Percentiles rank a stretch among this genome's conserved stretches.
Evolutionary conservation across 2,888 invertebrate genomes (phyloP).

Genomic region (Pyrgus malvae): DNA sequence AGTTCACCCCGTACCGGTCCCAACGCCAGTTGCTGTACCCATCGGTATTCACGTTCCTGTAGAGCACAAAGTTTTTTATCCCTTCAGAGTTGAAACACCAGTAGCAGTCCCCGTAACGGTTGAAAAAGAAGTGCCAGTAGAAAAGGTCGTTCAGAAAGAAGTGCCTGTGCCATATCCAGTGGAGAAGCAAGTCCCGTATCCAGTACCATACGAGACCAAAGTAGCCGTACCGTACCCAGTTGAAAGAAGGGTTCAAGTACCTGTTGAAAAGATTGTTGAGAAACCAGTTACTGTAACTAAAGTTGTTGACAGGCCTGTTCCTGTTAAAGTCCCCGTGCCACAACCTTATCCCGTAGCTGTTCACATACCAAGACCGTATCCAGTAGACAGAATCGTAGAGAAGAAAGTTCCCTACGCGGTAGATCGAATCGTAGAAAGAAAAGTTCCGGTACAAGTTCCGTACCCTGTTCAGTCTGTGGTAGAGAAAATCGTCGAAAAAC

Average conservation of each 20-base stretch:
- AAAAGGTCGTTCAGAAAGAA: slow-evolving; percentile 69
- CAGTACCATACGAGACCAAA: slow-evolving; percentile 67
- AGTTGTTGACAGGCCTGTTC: slow-evolving; percentile 66
- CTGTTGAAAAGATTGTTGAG: slow-evolving; percentile 77
- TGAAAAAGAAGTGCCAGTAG: slow-evolving; percentile 60
- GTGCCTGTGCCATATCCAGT: slow-evolving; percentile 75
- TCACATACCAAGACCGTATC: slow-evolving; percentile 66
- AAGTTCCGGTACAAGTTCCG: slow-evolving; percentile 63
- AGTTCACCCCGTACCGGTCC: slow-evolving; percentile 62
- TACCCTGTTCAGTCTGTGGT: slow-evolving; percentile 74
- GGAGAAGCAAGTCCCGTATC: slow-evolving; percentile 73
- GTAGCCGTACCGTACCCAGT: slow-evolving; percentile 75
- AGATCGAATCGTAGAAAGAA: slow-evolving; percentile 75
- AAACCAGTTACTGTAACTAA: slow-evolving; percentile 78
- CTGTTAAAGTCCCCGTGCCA: slow-evolving; percentile 65
- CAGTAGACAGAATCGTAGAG: slow-evolving; percentile 78
- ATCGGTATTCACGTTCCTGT: slow-evolving; percentile 58
- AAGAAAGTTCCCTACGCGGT: slow-evolving; percentile 72
- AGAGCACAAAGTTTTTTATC: slow-evolving; percentile 61
- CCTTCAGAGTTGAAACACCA: slow-evolving; percentile 66
- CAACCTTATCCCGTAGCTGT: slow-evolving; percentile 63
- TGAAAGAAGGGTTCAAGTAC: slow-evolving; percentile 64
- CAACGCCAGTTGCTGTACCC: slow-evolving; percentile 69
- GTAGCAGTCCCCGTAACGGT: slow-evolving; percentile 68
- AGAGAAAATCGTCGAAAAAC: slow-evolving; percentile 82